Base-by-base conservation (phyloP, 2,888 invertebrate species). In the Agonopterix subpropinquella region DNA sequence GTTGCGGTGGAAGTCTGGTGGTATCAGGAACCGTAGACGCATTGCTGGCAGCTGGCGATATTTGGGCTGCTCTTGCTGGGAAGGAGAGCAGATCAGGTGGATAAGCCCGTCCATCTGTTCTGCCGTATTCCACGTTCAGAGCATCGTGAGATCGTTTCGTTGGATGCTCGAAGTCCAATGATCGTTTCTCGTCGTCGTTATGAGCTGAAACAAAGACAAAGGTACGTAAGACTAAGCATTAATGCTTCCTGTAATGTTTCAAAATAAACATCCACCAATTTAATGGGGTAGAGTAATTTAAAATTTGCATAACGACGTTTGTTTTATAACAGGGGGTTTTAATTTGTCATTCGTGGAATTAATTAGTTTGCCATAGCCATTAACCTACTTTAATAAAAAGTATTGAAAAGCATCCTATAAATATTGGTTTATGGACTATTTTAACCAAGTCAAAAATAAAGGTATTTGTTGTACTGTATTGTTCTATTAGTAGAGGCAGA, bases 21-120 rank as follows among this genome's bases (percentile, higher is more conserved):
- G 91, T 93, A 64, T 94, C 94, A 1, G 93, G 92, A 11, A 94
- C 93, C 10, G 95, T 95, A 2, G 95, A 95, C 4, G 94, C 93
- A 50, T 94, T 94, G 67, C 94, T 95, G 8, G 94, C 95, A 51
- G 95, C 94, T 8, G 94, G 94, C 1, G 94, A 94, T 48, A 93
- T 92, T 66, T 93, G 94, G 0, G 90, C 89, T 45, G 91, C 91
- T 58, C 92, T 90, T 0, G 92, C 90, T 3, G 94, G 93, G 74
- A 96, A 96, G 1, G 96, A 92, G 53, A 96, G 84, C 8, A 96
- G 87, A 72, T 96, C 96, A 0, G 96, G 96, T 15, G 95, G 95
- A 70, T 95, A 92, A 15, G 93, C 92, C 10, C 91, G 84, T 52
- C 89, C 90, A 48, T 83, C 83, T 18, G 89, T 89, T 43, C 91